Evolutionary conservation across 35 echinoderm and acorn worm genomes (phyloP).

Genomic region (Apostichopus parvimensis): DNA sequence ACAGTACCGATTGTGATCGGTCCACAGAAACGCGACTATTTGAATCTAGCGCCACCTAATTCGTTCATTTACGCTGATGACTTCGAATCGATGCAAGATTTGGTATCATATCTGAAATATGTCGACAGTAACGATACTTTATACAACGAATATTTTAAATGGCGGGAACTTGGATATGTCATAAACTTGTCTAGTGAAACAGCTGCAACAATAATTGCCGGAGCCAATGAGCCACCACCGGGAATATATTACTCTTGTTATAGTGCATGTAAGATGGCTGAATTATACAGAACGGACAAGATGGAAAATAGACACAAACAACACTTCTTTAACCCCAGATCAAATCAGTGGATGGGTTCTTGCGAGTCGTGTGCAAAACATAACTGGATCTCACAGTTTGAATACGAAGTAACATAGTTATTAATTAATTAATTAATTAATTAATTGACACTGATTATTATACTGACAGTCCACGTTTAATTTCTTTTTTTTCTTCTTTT

Average conservation of each 20-base stretch:
- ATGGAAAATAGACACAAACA: not conserved
- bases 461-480: no score
- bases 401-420: not conserved
- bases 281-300: constrained; percentile 3
- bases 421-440: no score
- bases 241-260: constrained; percentile 37
- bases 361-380: constrained; percentile 37
- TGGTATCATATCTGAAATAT: constrained; percentile 14
- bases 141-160: constrained; percentile 19
- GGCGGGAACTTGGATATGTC: constrained; percentile 2
- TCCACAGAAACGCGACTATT: constrained; percentile 8
- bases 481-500: no score
- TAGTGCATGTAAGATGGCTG: constrained; percentile 22
- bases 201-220: not conserved
- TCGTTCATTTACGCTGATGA: constrained; percentile 45
- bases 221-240: not conserved
- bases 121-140: constrained; percentile 19
- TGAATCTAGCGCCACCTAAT: constrained; percentile 45
- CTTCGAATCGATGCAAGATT: not conserved
- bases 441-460: no score
- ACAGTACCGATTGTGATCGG: constrained; percentile 18
- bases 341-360: constrained; percentile 30
- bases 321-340: constrained; percentile 17
- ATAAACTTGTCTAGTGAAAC: constrained; percentile 8
- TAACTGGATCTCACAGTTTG: constrained; percentile 34